A percentile compares a stretch with the other conserved stretches of the same genome.
Evolutionary conservation across 2,797 vertebrate genomes (phyloP).

Genomic region (Pseudochirops cupreus): DNA sequence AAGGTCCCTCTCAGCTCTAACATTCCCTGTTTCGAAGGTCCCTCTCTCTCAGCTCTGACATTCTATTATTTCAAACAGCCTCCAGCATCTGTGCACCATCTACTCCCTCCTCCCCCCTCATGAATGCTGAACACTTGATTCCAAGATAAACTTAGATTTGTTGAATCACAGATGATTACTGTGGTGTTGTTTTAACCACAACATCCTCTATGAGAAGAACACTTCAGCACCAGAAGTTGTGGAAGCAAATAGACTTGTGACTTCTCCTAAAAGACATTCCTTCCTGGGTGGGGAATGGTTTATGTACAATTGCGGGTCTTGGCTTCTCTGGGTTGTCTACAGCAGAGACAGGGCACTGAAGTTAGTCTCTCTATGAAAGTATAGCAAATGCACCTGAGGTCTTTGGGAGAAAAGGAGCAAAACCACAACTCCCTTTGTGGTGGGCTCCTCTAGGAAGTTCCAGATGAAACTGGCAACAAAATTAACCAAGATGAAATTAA

Average conservation of each 20-base stretch:
- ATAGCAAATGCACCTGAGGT: background rate
- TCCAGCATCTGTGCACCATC: background rate
- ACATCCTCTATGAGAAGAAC: background rate
- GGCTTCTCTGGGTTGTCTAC: background rate
- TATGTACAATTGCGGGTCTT: background rate
- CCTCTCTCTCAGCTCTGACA: background rate
- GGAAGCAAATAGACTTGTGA: background rate
- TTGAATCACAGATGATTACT: conserved; percentile 1
- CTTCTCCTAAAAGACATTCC: background rate
- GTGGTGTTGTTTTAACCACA: background rate
- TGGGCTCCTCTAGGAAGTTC: background rate
- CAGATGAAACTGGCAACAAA: background rate
- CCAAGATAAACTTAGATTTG: background rate
- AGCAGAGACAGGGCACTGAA: background rate
- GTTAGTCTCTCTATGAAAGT: background rate
- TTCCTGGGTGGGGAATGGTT: background rate
- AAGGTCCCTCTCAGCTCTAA: too few relatives aligned
- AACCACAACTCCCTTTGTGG: background rate
- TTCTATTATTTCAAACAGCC: background rate
- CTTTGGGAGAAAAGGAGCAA: background rate
- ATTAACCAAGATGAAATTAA: background rate
- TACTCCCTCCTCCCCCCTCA: background rate
- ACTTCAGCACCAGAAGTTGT: background rate
- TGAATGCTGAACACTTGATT: background rate
- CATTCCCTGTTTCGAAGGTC: too few relatives aligned